phyloP scores from a whole-genome alignment of 2,113 vertebrate genomes.

The Calyptomena viridis region DNA sequence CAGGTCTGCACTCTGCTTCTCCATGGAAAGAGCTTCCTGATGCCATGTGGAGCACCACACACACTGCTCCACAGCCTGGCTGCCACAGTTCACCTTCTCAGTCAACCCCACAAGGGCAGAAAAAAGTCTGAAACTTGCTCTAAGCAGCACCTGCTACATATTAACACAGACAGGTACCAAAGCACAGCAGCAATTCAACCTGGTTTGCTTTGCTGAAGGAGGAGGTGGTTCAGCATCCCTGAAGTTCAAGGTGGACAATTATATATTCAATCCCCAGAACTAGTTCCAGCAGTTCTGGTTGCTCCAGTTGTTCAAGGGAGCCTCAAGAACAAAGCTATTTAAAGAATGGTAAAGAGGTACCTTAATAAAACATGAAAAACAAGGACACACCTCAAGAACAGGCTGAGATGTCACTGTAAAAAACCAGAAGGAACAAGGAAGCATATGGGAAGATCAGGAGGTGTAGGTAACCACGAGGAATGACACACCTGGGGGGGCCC shows the following conservation, averaged over 20 bases:
- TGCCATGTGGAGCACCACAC: not conserved
- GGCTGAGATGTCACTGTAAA: not conserved
- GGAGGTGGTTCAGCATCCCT: not conserved
- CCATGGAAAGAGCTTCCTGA: not conserved
- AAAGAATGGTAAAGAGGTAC: not conserved
- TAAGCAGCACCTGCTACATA: fast-evolving
- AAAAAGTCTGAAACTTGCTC: not conserved
- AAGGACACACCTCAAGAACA: not conserved
- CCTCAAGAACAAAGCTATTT: slow-evolving; percentile 24
- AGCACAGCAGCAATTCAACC: not conserved
- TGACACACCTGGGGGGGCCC: fast-evolving
- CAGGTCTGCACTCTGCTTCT: not conserved
- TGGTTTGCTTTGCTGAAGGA: not conserved
- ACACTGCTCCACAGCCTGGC: not conserved
- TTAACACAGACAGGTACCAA: not conserved
- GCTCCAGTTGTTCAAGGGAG: not conserved
- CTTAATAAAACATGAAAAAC: not conserved
- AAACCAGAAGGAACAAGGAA: not conserved
- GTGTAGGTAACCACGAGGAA: not conserved
- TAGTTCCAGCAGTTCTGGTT: not conserved
- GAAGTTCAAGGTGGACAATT: not conserved
- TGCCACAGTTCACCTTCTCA: not conserved
- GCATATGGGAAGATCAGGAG: not conserved
- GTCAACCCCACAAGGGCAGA: fast-evolving
- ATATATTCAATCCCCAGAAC: not conserved